Base-by-base conservation (phyloP, 2,113 vertebrate species). In the Takifugu flavidus region DNA sequence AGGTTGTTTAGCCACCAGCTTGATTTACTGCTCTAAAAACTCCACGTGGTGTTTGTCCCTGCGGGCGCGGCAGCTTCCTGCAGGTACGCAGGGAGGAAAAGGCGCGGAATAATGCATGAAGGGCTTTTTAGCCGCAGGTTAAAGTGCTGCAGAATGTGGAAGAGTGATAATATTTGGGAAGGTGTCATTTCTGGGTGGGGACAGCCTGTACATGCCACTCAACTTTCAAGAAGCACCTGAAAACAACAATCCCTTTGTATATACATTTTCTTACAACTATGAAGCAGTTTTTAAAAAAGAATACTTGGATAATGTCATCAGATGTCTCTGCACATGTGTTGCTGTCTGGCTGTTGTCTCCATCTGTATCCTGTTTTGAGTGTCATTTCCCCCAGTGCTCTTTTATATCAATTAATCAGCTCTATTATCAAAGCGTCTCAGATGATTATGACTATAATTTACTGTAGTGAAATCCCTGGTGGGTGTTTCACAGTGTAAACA, bases 31-130 rank as follows among this genome's bases (percentile, higher is more conserved):
- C 49, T 62, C 61, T 57, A 20, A 45, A 75, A 69, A 27, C 49
- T 25, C 14, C 62, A 72, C 67, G 4, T 66, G 34, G 58, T 49
- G 65, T 55, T 53, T 67, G 64, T 56, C 34, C 67, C 52, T 54
- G 3, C 1, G 20, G 53, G 13, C 25, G 54, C 50, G 49, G 62
- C 66, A 59, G 63, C 26, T 80, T 66, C 20, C 80, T 67, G 71
- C 1, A 8, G 70, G 62, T 61, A 53, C 71, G 3, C 69, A 39
- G 50, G 42, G 56, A 59, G 62, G 80, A 60, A 82, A 83, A 61
- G 72, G 62, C 69, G 62, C 62, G 57, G 80, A 86, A 84, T 85
- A 83, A 82, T 82, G 58, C 61, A 88, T 86, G 68, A 86, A 70
- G 57, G 13, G 39, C 65, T 59, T 59, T 65, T 59, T 50, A 69